These are phyloP conservation scores for Capricornis sumatraensis DNA, from an alignment of 2,113 vertebrate species.

Conservation along the genomic window DNA sequence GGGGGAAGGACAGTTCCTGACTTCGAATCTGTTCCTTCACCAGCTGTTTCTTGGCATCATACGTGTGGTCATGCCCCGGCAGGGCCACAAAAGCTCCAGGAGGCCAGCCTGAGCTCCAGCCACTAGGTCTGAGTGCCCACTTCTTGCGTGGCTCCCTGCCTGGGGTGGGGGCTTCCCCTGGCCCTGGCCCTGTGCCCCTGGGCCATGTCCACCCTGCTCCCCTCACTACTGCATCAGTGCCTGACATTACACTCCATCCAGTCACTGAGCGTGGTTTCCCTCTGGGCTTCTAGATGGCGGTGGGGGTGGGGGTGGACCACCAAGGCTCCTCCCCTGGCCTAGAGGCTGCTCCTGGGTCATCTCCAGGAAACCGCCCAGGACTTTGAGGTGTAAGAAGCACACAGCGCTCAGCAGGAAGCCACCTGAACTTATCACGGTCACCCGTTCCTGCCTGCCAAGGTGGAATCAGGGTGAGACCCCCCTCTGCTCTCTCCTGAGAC, in stretches of 20 bases:
- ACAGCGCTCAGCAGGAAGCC: accelerated
- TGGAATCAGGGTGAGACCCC: no score
- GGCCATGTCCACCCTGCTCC: not conserved
- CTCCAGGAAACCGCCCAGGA: not conserved
- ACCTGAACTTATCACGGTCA: not conserved
- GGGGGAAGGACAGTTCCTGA: not conserved
- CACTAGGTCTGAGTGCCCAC: not conserved
- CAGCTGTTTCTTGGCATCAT: not conserved
- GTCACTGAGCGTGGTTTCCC: not conserved
- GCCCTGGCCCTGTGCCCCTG: no score
- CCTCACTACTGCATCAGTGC: no score
- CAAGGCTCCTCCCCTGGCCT: not conserved
- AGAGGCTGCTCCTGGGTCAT: not conserved
- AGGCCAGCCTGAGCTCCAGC: not conserved
- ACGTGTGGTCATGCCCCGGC: not conserved
- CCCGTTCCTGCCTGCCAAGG: no score
- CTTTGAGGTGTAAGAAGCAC: no score
- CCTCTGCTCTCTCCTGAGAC: not conserved
- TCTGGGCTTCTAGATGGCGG: not conserved
- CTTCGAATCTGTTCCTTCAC: no score
- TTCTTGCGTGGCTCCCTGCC: not conserved
- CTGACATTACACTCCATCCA: not conserved
- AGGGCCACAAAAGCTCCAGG: not conserved
- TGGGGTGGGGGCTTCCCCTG: no score
- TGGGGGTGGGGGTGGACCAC: not conserved